phyloP scores from a whole-genome alignment of 2,113 vertebrate genomes.

The Meles meles region DNA sequence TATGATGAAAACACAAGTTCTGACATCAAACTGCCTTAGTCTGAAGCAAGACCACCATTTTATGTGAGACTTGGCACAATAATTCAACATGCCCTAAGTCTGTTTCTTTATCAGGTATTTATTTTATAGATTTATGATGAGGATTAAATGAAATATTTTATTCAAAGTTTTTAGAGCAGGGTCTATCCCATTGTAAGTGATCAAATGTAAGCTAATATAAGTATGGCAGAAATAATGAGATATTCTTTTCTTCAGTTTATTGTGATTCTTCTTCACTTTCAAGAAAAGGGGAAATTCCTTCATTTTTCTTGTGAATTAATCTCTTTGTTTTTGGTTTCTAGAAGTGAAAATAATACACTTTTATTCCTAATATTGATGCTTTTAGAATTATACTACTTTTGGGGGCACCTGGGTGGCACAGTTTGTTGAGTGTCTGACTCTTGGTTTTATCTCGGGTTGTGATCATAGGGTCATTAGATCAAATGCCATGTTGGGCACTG shows the following conservation, averaged over 20 bases:
- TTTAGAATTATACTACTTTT: not conserved
- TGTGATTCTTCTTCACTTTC: not conserved
- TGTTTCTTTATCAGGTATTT: not conserved
- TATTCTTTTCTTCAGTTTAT: not conserved
- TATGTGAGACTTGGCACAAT: not conserved
- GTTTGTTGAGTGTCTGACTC: too few relatives aligned
- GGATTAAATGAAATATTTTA: not conserved
- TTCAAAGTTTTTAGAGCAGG: not conserved
- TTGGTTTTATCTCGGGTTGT: too few relatives aligned
- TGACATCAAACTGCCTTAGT: not conserved
- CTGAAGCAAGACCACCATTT: not conserved
- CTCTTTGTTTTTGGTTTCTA: not conserved
- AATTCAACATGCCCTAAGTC: not conserved
- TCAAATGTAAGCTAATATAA: not conserved
- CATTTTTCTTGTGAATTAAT: not conserved
- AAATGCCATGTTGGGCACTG: too few relatives aligned
- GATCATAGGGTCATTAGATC: too few relatives aligned
- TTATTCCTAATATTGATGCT: not conserved
- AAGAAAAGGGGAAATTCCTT: not conserved
- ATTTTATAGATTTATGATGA: not conserved
- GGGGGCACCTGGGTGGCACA: too few relatives aligned
- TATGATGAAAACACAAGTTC: not conserved
- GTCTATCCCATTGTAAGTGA: not conserved
- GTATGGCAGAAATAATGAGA: not conserved
- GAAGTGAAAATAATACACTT: not conserved